Evolutionary conservation across 2,888 invertebrate species (phyloP), one percentile per base, ranked within the genome.

Genomic region (Molorchus minor): DNA sequence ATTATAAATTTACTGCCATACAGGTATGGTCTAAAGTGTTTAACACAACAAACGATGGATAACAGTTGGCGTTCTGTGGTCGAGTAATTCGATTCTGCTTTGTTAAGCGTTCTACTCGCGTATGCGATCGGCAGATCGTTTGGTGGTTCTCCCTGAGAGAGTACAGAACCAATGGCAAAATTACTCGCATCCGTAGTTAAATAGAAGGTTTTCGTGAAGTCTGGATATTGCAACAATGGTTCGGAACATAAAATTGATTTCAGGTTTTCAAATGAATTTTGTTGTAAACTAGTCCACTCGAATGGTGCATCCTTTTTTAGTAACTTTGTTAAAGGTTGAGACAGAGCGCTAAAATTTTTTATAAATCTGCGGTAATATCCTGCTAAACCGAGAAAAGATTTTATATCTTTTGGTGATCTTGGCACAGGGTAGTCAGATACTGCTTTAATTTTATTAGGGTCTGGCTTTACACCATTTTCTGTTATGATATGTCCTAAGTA

Each of bases 1-100:
- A 80, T 71, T 3, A 29, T 65, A 53, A 79, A 80, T 59, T 74
- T 67, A 15, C 69, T 65, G 13, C 78, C 79, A 54, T 70, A 77
- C 2, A 80, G 41, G 53, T 79, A 80, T 3, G 77, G 75, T 20
- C 77, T 13, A 56, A 78, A 80, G 56, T 77, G 68, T 61, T 76
- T 72, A 1, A 64, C 59, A 4, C 64, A 65, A 72, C 73, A 78
- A 4, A 79, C 65, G 8, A 80, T 75, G 0, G 75, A 74, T 46
- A 79, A 51, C 1, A 77, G 56, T 67, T 80, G 78, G 35, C 69
- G 70, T 67, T 80, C 78, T 1, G 66, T 78, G 0, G 76, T 76
- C 1, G 64, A 62, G 55, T 79, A 80, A 38, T 76, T 79, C 7
- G 25, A 40, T 71, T 78, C 77, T 0, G 71, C 64, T 56, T 68